These are phyloP conservation scores for Plectropomus leopardus DNA, from an alignment of 2,113 vertebrate genomes.

Conservation along the genomic window DNA sequence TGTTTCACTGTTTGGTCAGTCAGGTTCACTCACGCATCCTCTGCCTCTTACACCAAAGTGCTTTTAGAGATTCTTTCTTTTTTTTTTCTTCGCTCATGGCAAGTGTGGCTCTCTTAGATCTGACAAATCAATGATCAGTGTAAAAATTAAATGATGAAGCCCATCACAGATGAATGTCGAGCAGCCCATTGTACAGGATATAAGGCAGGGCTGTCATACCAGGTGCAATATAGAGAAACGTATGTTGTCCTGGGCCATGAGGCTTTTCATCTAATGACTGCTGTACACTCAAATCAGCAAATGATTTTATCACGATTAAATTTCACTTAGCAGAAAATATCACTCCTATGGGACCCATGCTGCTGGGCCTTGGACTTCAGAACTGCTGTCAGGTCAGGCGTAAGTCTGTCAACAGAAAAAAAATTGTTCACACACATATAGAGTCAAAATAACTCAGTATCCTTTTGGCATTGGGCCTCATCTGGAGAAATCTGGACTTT, in stretches of 20 bases:
- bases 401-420: background rate
- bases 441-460: background rate
- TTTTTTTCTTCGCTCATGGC: no score
- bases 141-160: no score
- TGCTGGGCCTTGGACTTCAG: background rate
- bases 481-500: background rate
- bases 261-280: background rate
- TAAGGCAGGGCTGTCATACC: background rate
- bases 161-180: no score
- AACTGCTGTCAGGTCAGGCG: conserved; percentile 2
- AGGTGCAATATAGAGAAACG: background rate
- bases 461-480: background rate
- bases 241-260: background rate
- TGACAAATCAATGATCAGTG: no score
- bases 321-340: background rate
- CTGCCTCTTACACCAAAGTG: no score
- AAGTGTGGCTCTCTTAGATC: no score
- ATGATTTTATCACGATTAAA: conserved; percentile 5
- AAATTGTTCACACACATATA: background rate
- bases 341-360: background rate
- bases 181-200: no score
- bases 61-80: no score
- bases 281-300: background rate
- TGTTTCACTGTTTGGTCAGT: no score
- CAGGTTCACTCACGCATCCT: no score